Conservation (phyloP, 2,113 vertebrate species). For the Pogonocichla stellata region DNA sequence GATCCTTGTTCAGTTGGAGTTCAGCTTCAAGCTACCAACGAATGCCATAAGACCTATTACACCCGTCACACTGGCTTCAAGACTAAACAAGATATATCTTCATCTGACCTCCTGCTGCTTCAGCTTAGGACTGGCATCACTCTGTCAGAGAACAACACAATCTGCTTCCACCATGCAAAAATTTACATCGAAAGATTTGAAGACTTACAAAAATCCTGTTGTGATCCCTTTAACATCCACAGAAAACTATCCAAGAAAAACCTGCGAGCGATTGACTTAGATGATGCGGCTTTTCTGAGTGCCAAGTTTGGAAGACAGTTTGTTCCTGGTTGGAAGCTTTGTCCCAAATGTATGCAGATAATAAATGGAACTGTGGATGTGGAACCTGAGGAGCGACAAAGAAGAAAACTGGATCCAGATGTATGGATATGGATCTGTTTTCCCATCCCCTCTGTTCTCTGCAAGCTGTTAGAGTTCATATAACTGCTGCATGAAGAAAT, state of each 20-base stretch:
- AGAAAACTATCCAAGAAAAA: slow-evolving; percentile 79
- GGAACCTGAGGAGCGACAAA: slow-evolving; percentile 75
- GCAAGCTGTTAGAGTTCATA: neutral
- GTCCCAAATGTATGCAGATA: slow-evolving; percentile 79
- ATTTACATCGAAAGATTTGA: slow-evolving; percentile 80
- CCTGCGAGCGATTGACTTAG: slow-evolving; percentile 75
- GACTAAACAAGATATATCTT: slow-evolving; percentile 73
- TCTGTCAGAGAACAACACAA: slow-evolving; percentile 74
- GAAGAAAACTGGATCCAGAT: slow-evolving; percentile 74
- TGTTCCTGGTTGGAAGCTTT: slow-evolving; percentile 82
- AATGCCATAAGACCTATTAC: slow-evolving; percentile 78
- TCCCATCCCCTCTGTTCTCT: neutral
- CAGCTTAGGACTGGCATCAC: slow-evolving; percentile 79
- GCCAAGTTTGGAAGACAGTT: slow-evolving; percentile 80
- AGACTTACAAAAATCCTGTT: slow-evolving; percentile 78
- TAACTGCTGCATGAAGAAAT: neutral
- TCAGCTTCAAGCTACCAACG: slow-evolving; percentile 74
- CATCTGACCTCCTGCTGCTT: slow-evolving; percentile 76
- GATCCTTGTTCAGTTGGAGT: slow-evolving; percentile 80
- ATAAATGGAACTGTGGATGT: slow-evolving; percentile 77
- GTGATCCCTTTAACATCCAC: slow-evolving; percentile 80
- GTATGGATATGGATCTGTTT: slow-evolving; percentile 56
- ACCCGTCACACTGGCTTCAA: slow-evolving; percentile 77
- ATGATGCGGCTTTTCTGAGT: slow-evolving; percentile 77
- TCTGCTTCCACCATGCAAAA: slow-evolving; percentile 80